Evolutionary conservation across 2,113 vertebrate genomes (phyloP), one percentile per base, ranked within the genome.

Genomic region (Sinocyclocheilus maitianheensis): DNA sequence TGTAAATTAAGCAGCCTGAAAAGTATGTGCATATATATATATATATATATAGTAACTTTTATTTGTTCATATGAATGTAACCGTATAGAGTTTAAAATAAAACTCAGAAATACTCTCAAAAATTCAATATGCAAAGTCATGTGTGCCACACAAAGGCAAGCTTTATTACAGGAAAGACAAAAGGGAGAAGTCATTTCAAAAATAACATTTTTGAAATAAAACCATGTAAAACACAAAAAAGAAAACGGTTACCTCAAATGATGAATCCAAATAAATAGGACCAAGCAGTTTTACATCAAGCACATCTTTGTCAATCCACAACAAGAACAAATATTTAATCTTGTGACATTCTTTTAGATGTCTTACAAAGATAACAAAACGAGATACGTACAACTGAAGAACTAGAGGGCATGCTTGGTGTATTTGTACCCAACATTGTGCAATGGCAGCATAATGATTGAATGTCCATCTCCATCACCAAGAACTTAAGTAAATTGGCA

Each of bases 301-400:
- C 91, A 94, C 92, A 91, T 89, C 90, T 91, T 87, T 71, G 85
- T 85, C 87, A 90, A 85, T 87, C 80, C 83, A 89, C 83, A 30
- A 89, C 88, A 85, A 76, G 71, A 87, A 85, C 76, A 88, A 63
- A 84, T 87, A 91, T 84, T 37, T 85, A 40, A 88, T 55, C 71
- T 90, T 51, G 72, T 86, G 89, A 92, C 91, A 93, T 90, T 92
- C 85, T 89, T 88, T 62, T 87, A 74, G 86, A 91, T 90, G 91
- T 93, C 92, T 91, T 92, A 92, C 93, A 94, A 91, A 93, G 91
- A 92, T 93, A 94, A 94, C 91, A 95, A 95, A 95, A 95, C 91
- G 93, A 83, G 85, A 94, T 93, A 94, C 94, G 90, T 95, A 95
- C 94, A 95, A 91, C 91, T 90, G 91, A 94, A 89, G 84, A 92